Evolutionary conservation across 2,797 vertebrate genomes (phyloP).

Genomic region (Diplodus sargus): DNA sequence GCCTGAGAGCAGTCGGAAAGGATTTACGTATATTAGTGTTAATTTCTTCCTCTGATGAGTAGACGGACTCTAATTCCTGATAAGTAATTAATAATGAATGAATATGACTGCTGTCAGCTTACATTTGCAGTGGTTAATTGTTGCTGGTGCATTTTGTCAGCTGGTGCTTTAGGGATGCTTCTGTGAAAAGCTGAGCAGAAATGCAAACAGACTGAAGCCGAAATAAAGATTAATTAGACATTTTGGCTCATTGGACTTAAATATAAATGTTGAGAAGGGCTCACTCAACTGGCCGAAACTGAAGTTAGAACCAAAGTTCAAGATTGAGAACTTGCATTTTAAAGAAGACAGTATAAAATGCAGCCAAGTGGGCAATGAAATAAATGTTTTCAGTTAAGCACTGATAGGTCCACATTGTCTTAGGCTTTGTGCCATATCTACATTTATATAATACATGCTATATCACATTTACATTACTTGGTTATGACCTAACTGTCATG

Average conservation of each 20-base stretch:
- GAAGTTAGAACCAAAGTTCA: too few relatives aligned
- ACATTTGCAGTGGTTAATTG: constrained; percentile 36
- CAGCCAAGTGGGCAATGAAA: too few relatives aligned
- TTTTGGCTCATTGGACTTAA: neutral
- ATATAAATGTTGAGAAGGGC: neutral
- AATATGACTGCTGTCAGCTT: constrained; percentile 52
- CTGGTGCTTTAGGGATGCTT: neutral
- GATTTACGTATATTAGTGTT: constrained; percentile 53
- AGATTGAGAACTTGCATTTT: too few relatives aligned
- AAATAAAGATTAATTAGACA: neutral
- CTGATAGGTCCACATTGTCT: too few relatives aligned
- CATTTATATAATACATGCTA: too few relatives aligned
- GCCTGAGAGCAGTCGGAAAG: constrained; percentile 38
- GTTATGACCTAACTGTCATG: too few relatives aligned
- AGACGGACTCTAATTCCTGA: constrained; percentile 57
- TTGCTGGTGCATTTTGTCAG: constrained; percentile 12
- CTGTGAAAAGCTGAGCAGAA: constrained; percentile 14
- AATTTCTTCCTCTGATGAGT: constrained; percentile 52
- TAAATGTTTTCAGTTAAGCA: too few relatives aligned
- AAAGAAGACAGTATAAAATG: too few relatives aligned
- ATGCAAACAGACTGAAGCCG: neutral
- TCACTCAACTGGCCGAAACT: neutral
- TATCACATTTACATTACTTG: too few relatives aligned
- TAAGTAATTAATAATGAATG: constrained; percentile 52
- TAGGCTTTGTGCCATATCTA: too few relatives aligned